Base-by-base conservation (phyloP, 2,888 invertebrate species). In the Trichacis sp. region DNA sequence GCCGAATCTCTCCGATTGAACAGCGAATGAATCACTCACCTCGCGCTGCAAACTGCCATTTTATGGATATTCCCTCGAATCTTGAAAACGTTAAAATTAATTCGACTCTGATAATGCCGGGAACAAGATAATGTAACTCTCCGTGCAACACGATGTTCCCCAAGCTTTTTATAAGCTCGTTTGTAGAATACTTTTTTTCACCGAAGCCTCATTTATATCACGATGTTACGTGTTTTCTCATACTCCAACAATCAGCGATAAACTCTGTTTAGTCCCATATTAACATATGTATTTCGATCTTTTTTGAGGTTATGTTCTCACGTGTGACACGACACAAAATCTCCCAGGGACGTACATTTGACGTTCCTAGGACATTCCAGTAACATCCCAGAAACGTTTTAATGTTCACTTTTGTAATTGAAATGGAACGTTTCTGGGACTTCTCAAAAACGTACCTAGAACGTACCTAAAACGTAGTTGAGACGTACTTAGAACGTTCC, bases 21-120 rank as follows among this genome's bases (percentile, higher is more conserved):
- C 61, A 64, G 65, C 70, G 52, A 68, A 71, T 72, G 72, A 72
- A 71, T 72, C 69, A 71, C 71, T 66, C 64, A n/a, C 58, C 61
- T 57, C 64, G 62, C 67, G 66, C 59, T 64, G 56, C 62, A 58
- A 64, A 67, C 62, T 67, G 67, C 64, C 64, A 67, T 67, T 64
- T 62, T 62, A 69, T 63, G 63, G 65, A 65, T 69, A 65, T 63
- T 59, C 55, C 56, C 55, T 64, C 65, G 68, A 63, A 63, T 55
- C 64, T 67, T 58, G 57, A 60, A 66, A 64, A 64, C 59, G 61
- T 52, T 62, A 57, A 62, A 70, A 63, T 64, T 54, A 70, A 67
- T 70, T 67, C 67, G 60, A 52, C 64, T 64, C 60, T 55, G 64
- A 70, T 70, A 68, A 67, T 68, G 57, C 67, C 64, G 64, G 62